Evolutionary conservation across 2,888 invertebrate species (phyloP), one percentile per base, ranked within the genome.

Genomic region (Aphelenchoides bicaudatus): DNA sequence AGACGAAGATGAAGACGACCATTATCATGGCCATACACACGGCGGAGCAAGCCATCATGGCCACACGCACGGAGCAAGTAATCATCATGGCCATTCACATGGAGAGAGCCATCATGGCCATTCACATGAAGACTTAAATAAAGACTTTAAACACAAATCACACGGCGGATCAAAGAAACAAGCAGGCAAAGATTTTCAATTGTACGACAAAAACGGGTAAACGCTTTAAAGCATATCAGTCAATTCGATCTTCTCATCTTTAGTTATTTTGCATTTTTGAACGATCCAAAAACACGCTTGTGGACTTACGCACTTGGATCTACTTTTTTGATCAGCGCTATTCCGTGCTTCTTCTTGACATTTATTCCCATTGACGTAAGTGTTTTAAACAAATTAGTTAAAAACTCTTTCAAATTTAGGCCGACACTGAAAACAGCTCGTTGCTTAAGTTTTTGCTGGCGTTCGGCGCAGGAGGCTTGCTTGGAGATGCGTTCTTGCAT

Each of bases 401-500:
- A n/a, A 48, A 19, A 29, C 16, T 52, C n/a, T 2, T 56, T 51
- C 8, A 8, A 2, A 48, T 57, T 47, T 61, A 75, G 67, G 68
- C 70, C 13, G 72, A 76, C 59, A 70, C 69, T 2, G 65, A 65
- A 16, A 61, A 71, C 64, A 29, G 70, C 59, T 63, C 73, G 23
- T 63, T 78, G 25, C 66, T 78, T 31, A 77, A 78, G 58, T 68
- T 76, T 34, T 67, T 93, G 48, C 81, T 93, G 46, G 90, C 91
- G 16, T 93, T 93, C 82, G 93, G 92, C 0, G 91, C 92, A 1
- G 93, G 39, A 91, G 98, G 77, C 46, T 84, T 99, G 13, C 84
- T 99, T 0, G 98, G 98, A 5, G 98, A 99, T 83, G 96, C 98
- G 0, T 99, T 99, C 81, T 84, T 99, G 4, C 98, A 99, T 82